Evolutionary conservation across 1,140 invertebrate genomes (phyloP).

Genomic region (Rhagoletis zephyria): DNA sequence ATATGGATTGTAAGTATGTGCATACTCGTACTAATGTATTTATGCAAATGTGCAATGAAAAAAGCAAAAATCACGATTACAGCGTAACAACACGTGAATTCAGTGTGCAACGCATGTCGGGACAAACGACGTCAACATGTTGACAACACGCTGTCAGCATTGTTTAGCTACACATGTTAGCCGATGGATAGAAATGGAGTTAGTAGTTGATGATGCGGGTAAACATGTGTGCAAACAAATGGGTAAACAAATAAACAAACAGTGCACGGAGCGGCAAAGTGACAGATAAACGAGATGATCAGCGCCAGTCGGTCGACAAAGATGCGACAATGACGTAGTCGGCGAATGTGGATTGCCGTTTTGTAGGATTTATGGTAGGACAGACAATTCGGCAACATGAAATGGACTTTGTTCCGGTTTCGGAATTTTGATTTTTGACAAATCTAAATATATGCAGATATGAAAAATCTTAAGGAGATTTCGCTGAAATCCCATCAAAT

Average conservation of each 20-base stretch:
- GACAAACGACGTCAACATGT: background rate
- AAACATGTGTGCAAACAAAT: constrained; percentile 39
- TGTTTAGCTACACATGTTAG: constrained; percentile 45
- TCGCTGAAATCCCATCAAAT: too few relatives aligned
- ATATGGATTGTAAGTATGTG: background rate
- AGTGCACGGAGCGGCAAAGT: constrained; percentile 3
- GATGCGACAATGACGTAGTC: background rate
- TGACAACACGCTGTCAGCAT: constrained; percentile 42
- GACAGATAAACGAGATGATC: constrained; percentile 38
- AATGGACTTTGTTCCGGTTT: constrained; percentile 26
- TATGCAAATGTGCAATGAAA: background rate
- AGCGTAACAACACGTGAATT: constrained; percentile 34
- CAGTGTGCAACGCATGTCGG: background rate
- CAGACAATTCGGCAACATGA: background rate
- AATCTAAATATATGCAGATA: background rate
- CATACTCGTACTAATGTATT: too few relatives aligned
- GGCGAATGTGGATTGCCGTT: background rate
- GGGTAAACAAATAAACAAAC: constrained; percentile 21
- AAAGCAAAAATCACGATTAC: background rate
- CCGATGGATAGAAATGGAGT: constrained; percentile 3
- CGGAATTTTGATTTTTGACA: constrained; percentile 3
- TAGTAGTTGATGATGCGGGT: constrained; percentile 33
- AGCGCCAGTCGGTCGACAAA: background rate
- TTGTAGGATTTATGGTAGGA: background rate
- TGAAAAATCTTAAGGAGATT: too few relatives aligned